A percentile compares a stretch with the other conserved stretches of the same genome.
phyloP scores from a whole-genome alignment of 2,113 vertebrate genomes.

The Pleuronectes platessa region DNA sequence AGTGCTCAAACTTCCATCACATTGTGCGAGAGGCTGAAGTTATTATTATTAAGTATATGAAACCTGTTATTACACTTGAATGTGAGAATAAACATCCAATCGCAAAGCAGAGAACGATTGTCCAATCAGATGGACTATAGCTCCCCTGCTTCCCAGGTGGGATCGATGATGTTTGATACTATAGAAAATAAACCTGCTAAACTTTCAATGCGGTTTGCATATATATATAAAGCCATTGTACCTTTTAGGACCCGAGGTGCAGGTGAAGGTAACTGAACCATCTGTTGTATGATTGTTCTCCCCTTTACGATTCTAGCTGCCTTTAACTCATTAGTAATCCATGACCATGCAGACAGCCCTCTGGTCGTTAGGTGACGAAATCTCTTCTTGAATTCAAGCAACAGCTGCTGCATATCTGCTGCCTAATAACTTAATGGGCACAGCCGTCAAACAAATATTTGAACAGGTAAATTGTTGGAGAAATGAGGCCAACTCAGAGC shows the following conservation, averaged over 20 bases:
- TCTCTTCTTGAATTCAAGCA: slow-evolving; percentile 11
- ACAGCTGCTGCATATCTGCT: slow-evolving; percentile 18
- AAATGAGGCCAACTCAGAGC: slow-evolving; percentile 8
- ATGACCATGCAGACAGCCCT: slow-evolving; percentile 13
- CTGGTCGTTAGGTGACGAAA: slow-evolving; percentile 6
- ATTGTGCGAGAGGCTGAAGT: no score
- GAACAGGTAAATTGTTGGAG: slow-evolving; percentile 32
- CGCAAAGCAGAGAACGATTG: no score
- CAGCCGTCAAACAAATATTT: slow-evolving; percentile 10
- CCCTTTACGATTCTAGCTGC: not conserved
- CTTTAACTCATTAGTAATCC: slow-evolving; percentile 29
- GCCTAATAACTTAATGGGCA: slow-evolving; percentile 18
- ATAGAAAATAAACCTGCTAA: not conserved
- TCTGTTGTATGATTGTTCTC: not conserved
- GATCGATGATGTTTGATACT: not conserved
- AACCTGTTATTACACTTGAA: no score
- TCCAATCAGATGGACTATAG: no score
- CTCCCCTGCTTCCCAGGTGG: no score
- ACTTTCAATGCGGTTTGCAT: not conserved
- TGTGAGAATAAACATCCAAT: no score
- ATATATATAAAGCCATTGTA: no score
- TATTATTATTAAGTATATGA: no score
- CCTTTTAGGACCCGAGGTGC: not conserved
- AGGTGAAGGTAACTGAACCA: not conserved
- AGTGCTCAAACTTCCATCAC: no score